phyloP scores from a whole-genome alignment of 1,140 invertebrate genomes.

The Melipona quadrifasciata region DNA sequence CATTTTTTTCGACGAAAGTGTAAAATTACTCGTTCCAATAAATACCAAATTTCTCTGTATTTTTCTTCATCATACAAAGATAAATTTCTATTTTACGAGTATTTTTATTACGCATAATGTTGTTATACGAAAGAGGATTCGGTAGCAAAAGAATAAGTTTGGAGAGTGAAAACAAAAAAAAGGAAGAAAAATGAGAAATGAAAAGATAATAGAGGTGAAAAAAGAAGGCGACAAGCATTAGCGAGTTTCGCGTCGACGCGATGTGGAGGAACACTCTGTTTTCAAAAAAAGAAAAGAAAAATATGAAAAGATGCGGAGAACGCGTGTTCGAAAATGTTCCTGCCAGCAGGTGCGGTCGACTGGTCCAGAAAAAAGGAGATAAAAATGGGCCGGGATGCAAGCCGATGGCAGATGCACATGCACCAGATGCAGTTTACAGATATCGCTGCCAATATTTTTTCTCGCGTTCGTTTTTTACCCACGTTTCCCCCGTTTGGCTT shows the following conservation, averaged over 20 bases:
- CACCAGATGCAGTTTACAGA: slow-evolving; percentile 37
- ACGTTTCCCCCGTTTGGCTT: neutral
- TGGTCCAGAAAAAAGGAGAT: slow-evolving; percentile 45
- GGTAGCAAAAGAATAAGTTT: neutral
- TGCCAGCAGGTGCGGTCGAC: slow-evolving; percentile 39
- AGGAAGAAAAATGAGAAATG: neutral
- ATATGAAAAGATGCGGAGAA: slow-evolving; percentile 19
- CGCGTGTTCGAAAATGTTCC: slow-evolving; percentile 42
- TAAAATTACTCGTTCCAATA: neutral
- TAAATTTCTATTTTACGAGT: neutral
- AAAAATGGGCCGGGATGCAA: slow-evolving; percentile 41
- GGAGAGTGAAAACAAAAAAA: neutral
- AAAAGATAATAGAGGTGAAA: neutral
- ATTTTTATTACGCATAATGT: neutral
- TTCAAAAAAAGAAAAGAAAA: neutral
- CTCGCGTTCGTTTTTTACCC: neutral
- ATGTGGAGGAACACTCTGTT: neutral
- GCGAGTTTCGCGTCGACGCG: slow-evolving; percentile 2
- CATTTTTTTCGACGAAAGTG: too few relatives aligned
- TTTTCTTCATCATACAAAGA: neutral
- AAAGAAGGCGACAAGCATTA: neutral
- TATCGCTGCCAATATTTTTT: slow-evolving; percentile 36
- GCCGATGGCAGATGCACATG: slow-evolving; percentile 46
- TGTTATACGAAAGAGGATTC: neutral
- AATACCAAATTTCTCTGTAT: neutral